phyloP scores from a whole-genome alignment of 1,140 invertebrate species.

The Drosophila asahinai region DNA sequence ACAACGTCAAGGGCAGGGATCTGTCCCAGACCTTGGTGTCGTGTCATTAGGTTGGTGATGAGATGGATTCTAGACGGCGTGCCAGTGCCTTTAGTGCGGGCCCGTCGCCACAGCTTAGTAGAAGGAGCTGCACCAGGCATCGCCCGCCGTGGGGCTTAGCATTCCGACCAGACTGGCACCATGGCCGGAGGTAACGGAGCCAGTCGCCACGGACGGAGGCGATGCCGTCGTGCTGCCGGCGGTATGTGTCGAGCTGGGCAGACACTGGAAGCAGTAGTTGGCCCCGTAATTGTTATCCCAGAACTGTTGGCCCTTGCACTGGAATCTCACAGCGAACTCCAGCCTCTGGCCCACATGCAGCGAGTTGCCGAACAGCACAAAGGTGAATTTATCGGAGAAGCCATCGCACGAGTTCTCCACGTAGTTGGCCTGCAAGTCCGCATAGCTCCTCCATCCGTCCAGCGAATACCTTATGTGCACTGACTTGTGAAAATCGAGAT shows the following conservation, averaged over 20 bases:
- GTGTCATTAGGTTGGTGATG: conserved; percentile 18
- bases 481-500: conserved; percentile 96
- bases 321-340: conserved; percentile 93
- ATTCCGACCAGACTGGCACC: conserved; percentile 59
- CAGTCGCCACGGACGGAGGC: conserved; percentile 67
- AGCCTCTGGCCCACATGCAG: conserved; percentile 90
- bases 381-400: conserved; percentile 95
- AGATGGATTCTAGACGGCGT: conserved; percentile 3
- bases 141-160: conserved; percentile 80
- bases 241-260: conserved; percentile 86
- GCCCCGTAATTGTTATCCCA: conserved; percentile 95
- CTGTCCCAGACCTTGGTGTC: conserved; percentile 23
- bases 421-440: conserved; percentile 93
- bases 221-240: conserved; percentile 55
- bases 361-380: conserved; percentile 90
- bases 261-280: conserved; percentile 94
- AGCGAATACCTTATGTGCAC: conserved; percentile 94
- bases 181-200: conserved; percentile 59
- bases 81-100: conserved; percentile 48
- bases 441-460: conserved; percentile 93
- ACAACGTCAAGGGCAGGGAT: conserved; percentile 35
- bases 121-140: conserved; percentile 83
- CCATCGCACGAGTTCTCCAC: conserved; percentile 96
- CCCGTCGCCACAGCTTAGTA: conserved; percentile 57
- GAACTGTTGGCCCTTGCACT: conserved; percentile 92